Conservation (phyloP, 2,888 invertebrate genomes). For the Scaptomyza cyrtandrae region DNA sequence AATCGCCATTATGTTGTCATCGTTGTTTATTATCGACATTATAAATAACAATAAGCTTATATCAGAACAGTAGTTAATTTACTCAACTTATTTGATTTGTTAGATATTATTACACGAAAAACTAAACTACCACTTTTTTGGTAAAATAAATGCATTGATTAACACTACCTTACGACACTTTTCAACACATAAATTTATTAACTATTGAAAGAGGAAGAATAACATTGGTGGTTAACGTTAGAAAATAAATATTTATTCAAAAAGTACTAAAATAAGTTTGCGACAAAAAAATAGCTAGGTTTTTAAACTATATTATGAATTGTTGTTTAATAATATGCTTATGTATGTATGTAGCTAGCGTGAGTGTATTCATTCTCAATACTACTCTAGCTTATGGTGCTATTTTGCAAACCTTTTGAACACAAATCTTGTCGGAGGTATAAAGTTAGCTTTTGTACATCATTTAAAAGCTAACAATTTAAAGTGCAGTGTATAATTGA, state of each 20-base stretch:
- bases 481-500: not conserved
- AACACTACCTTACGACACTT: slow-evolving; percentile 29
- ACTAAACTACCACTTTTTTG: slow-evolving; percentile 64
- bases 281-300: not conserved
- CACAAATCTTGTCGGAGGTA: not conserved
- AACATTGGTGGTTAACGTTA: slow-evolving; percentile 16
- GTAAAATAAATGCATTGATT: slow-evolving; percentile 21
- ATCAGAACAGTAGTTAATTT: not conserved
- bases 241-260: not conserved
- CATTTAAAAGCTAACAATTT: not conserved
- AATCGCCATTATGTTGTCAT: slow-evolving; percentile 94
- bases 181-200: slow-evolving; percentile 39
- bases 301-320: not conserved
- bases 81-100: slow-evolving; percentile 22
- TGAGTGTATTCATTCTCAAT: not conserved
- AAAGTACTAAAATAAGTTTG: not conserved
- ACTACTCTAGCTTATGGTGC: slow-evolving; percentile 1
- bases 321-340: not conserved
- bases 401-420: not conserved
- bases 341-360: too few species aligned
- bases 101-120: slow-evolving; percentile 42
- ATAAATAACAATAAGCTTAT: not conserved
- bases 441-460: not conserved
- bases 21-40: slow-evolving; percentile 86
- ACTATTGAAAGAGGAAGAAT: slow-evolving; percentile 38